Conservation (phyloP, 2,888 invertebrate genomes). For the Sepioteuthis lessoniana region DNA sequence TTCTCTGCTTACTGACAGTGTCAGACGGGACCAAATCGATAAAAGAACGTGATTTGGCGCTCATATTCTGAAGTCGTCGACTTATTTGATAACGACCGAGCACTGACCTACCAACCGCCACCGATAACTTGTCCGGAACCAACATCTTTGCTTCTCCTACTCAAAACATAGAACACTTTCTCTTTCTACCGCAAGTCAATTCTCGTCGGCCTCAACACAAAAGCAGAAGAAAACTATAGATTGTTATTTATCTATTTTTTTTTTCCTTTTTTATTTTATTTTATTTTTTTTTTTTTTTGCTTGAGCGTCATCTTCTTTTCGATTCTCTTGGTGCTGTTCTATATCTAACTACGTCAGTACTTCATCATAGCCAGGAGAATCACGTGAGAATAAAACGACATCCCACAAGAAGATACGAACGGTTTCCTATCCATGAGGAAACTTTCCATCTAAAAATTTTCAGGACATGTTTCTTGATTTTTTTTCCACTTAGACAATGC, state of each 20-base stretch:
- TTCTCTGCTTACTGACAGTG: constrained; percentile 9
- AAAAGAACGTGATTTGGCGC: background rate
- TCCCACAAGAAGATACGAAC: background rate
- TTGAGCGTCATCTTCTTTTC: background rate
- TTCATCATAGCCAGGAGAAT: background rate
- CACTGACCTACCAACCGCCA: background rate
- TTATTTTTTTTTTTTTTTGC: background rate
- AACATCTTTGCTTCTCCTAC: background rate
- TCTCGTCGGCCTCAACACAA: background rate
- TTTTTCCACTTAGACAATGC: background rate
- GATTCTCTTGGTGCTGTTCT: background rate
- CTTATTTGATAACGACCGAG: constrained; percentile 18
- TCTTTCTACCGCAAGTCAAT: background rate
- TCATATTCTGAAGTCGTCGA: constrained; percentile 33
- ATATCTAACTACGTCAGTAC: background rate
- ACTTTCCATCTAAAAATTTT: background rate
- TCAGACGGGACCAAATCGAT: constrained; percentile 23
- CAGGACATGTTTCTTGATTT: background rate
- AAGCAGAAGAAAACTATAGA: background rate
- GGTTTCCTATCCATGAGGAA: background rate
- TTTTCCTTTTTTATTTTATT: no score
- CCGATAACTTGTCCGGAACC: background rate
- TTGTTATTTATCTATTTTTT: background rate
- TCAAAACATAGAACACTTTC: background rate
- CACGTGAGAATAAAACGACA: background rate